Evolutionary conservation across 2,113 vertebrate genomes (phyloP), one percentile per base, ranked within the genome.

Genomic region (Apaloderma vittatum): DNA sequence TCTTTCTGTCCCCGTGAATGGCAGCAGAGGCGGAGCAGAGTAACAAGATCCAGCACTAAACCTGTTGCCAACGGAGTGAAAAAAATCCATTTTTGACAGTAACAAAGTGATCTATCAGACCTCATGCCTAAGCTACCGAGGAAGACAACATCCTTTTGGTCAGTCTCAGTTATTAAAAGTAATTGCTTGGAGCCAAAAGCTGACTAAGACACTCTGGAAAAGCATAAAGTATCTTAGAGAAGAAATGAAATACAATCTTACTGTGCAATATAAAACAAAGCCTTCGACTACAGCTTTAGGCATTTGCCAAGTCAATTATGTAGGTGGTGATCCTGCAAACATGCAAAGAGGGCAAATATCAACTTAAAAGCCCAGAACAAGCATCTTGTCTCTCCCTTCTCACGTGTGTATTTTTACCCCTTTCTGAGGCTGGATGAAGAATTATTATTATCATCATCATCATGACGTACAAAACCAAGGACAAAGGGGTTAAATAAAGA

Each of bases 81-180:
- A 97, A 90, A 97, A 94, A 94, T 93, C 96, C 95, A 94, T 98
- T 97, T 97, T 95, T 97, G 97, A 98, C 93, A 95, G 94, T 94
- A 97, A 93, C 82, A 94, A 92, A 95, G 79, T 96, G 95, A 97
- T 96, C 91, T 90, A 97, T 96, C 96, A 81, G 88, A 87, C 88
- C 94, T 97, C 92, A 67, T 68, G 77, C 80, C 90, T 97, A 95
- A 97, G 67, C 90, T 97, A 79, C 94, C 94, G 91, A 97, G 97
- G 97, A 97, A 72, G 73, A 94, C 84, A 84, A 51, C 1, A 36
- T 96, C 95, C 89, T 97, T 97, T 98, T 95, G 86, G 97, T 95
- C 91, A 95, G 92, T 93, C 91, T 96, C 96, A 93, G 94, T 97
- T 97, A 97, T 89, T 96, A 95, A 83, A 97, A 95, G 83, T 78